Evolutionary conservation across 2,888 invertebrate genomes (phyloP).

Genomic region (Drosophila siamana): DNA sequence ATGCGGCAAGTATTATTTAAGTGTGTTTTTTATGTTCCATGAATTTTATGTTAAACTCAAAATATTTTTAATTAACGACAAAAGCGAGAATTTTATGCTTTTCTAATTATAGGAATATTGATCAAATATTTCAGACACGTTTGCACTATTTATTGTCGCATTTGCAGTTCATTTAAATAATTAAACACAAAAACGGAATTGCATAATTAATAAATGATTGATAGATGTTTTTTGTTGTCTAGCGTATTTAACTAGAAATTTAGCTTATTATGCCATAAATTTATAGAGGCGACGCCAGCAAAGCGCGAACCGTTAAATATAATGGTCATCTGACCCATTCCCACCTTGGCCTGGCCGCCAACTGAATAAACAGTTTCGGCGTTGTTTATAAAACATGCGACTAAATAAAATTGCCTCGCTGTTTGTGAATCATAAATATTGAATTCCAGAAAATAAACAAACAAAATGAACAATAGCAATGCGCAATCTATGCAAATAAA

Average conservation of each 20-base stretch:
- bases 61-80: too few species aligned
- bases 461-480: conserved; percentile 19
- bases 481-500: conserved; percentile 23
- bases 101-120: too few species aligned
- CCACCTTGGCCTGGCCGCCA: not conserved
- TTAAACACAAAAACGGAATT: not conserved
- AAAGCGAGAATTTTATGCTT: too few species aligned
- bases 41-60: too few species aligned
- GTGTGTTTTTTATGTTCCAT: too few species aligned
- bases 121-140: too few species aligned
- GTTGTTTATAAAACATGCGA: conserved; percentile 40
- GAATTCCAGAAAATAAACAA: conserved; percentile 46
- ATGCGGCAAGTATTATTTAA: too few species aligned
- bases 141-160: too few species aligned
- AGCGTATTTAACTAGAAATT: conserved; percentile 9
- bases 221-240: not conserved
- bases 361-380: conserved; percentile 26
- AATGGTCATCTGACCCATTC: not conserved
- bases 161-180: not conserved
- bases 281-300: conserved; percentile 3
- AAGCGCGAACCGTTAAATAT: conserved; percentile 4
- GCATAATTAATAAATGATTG: conserved; percentile 5
- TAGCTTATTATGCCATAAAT: not conserved
- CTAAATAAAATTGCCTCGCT: conserved; percentile 33
- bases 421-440: conserved; percentile 48